Base-by-base conservation (phyloP, 2,888 invertebrate species). In the Caenorhabditis zanzibari region DNA sequence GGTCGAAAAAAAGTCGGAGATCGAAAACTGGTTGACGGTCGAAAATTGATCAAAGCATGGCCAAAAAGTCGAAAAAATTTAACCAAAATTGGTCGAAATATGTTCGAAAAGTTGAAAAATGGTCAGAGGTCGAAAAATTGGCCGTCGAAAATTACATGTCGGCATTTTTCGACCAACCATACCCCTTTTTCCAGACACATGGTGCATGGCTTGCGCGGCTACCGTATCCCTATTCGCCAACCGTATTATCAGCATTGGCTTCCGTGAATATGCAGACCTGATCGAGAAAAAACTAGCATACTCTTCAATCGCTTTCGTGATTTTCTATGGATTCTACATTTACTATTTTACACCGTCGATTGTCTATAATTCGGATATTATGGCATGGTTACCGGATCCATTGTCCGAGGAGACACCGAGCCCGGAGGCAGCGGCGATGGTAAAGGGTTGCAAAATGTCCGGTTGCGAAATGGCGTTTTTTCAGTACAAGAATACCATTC, bases 211-310 rank as follows among this genome's bases (percentile, higher is more conserved):
- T 0, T 77, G 69, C 19, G 77, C 77, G 10, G 59, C 69, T 14
- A 77, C 77, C 52, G 63, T 69, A 61, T 77, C 77, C 41, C 69
- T 77, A 9, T 77, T 77, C 32, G 35, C 49, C 54, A 77, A 77
- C 16, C 69, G 77, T 22, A 77, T 77, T 24, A 63, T 71, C 10
- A 54, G 54, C 28, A 77, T 77, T n/a, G 63, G 77, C 0, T 77
- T 77, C 24, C 69, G 69, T 44, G 68, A 77, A 12, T 77, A 77
- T 52, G 77, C 69, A 22, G 77, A 71, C 44, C 5, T 38, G 6
- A 35, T 77, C 24, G 77, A 77, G 69, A 77, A 77, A 54, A 61
- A 63, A 32, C 32, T 77, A 41, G 77, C 77, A 4, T 77, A 77
- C 24, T 44, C 44, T 12, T 77, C 77, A 5, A 77, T 77, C 22